A percentile compares a stretch with the other conserved stretches of the same genome.
These are phyloP conservation scores for Parambassis ranga DNA, from an alignment of 2,797 vertebrate genomes.

Conservation along the genomic window DNA sequence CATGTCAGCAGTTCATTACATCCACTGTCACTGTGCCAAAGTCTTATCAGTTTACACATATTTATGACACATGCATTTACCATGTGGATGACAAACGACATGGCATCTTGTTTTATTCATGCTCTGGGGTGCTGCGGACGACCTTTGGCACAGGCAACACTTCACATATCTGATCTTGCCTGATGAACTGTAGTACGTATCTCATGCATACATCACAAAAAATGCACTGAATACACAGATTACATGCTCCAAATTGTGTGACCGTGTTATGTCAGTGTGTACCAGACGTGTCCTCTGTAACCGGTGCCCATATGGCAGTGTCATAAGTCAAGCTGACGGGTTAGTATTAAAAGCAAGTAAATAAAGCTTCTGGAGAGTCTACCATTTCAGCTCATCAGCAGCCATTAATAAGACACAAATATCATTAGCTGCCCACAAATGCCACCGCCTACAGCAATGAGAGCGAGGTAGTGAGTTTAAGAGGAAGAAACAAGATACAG, in stretches of 20 bases:
- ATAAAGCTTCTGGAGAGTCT: conserved; percentile 77
- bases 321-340: conserved; percentile 69
- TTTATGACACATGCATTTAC: background rate
- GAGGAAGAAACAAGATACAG: conserved; percentile 37
- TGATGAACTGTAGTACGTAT: background rate
- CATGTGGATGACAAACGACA: background rate
- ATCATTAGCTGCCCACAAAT: conserved; percentile 60
- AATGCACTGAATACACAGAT: background rate
- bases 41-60: conserved; percentile 13
- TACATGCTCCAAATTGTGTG: background rate
- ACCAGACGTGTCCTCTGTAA: conserved; percentile 13
- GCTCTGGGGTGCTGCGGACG: background rate
- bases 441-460: conserved; percentile 29
- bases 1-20: conserved; percentile 31
- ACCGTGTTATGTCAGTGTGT: conserved; percentile 21
- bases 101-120: background rate
- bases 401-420: conserved; percentile 79
- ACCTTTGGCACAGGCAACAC: background rate
- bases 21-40: background rate
- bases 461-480: background rate
- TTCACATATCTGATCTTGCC: background rate
- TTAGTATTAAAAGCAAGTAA: conserved; percentile 76
- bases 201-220: background rate
- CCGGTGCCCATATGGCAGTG: conserved; percentile 55
- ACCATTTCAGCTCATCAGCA: conserved; percentile 82